A percentile compares a stretch with the other conserved stretches of the same genome.
These are phyloP conservation scores for Triops cancriformis DNA, from an alignment of 1,140 invertebrate species.

Conservation along the genomic window DNA sequence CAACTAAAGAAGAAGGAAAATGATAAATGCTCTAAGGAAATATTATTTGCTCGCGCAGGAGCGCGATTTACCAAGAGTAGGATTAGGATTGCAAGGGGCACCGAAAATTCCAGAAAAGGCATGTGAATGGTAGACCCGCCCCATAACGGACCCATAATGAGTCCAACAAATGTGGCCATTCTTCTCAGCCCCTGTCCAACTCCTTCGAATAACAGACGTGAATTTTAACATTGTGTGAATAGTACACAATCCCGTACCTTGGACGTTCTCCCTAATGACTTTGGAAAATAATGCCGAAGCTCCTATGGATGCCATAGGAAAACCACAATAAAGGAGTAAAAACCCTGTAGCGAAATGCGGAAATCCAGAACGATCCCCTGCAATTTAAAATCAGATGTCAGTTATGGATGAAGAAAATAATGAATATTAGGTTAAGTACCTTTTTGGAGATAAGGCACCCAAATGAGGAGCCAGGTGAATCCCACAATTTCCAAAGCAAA, in stretches of 20 bases:
- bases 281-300: constrained; percentile 20
- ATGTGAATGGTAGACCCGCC: constrained; percentile 22
- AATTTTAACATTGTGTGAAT: neutral
- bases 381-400: neutral
- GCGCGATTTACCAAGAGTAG: constrained; percentile 18
- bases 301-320: constrained; percentile 20
- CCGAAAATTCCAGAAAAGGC: constrained; percentile 24
- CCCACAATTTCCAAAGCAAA: constrained; percentile 16
- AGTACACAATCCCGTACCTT: constrained; percentile 11
- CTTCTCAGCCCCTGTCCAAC: constrained; percentile 25
- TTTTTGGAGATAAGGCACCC: constrained; percentile 16
- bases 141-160: constrained; percentile 27
- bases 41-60: neutral
- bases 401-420: neutral
- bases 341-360: constrained; percentile 15
- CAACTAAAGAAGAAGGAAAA: neutral
- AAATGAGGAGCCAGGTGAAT: constrained; percentile 26
- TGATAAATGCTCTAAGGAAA: neutral
- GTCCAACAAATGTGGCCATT: constrained; percentile 24
- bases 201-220: constrained; percentile 1
- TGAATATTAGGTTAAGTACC: constrained; percentile 14
- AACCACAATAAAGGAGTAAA: constrained; percentile 20
- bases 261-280: constrained; percentile 14
- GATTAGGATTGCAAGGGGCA: constrained; percentile 18
- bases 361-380: constrained; percentile 16